These are phyloP conservation scores for Cygnus buccinator DNA, from an alignment of 2,113 vertebrate genomes.

Conservation along the genomic window DNA sequence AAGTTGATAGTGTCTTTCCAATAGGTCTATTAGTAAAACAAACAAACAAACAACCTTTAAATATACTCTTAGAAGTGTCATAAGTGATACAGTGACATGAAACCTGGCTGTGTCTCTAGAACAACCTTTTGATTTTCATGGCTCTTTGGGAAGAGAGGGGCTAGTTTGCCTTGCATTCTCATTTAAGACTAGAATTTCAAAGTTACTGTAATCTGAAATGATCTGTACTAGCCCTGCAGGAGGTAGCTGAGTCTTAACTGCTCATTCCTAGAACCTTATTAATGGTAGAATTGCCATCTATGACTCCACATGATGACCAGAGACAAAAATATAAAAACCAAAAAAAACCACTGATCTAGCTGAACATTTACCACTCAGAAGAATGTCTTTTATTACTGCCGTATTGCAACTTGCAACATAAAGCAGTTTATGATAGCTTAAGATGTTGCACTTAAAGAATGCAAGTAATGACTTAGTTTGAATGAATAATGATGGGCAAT, in stretches of 20 bases:
- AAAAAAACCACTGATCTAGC: not conserved
- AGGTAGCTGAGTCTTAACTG: not conserved
- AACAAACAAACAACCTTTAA: not conserved
- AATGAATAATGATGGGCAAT: not conserved
- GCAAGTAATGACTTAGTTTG: not conserved
- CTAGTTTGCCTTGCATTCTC: not conserved
- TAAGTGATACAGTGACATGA: not conserved
- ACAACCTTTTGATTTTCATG: not conserved
- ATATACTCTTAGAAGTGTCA: not conserved
- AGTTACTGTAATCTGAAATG: not conserved
- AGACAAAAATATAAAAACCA: not conserved
- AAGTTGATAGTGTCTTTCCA: not conserved
- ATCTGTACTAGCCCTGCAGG: not conserved
- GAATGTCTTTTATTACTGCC: not conserved
- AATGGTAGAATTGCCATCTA: not conserved
- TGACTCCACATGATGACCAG: not conserved
- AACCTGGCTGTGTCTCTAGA: not conserved
- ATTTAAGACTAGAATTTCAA: not conserved
- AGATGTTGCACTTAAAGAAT: not conserved
- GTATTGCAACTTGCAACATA: not conserved
- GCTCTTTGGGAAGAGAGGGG: not conserved
- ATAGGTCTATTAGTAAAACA: not conserved
- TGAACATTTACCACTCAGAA: not conserved
- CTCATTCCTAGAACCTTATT: not conserved
- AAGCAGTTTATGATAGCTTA: not conserved